A percentile compares a stretch with the other conserved stretches of the same genome.
These are phyloP conservation scores for Hystrix brachyura DNA, from an alignment of 2,113 vertebrate species.

Conservation along the genomic window DNA sequence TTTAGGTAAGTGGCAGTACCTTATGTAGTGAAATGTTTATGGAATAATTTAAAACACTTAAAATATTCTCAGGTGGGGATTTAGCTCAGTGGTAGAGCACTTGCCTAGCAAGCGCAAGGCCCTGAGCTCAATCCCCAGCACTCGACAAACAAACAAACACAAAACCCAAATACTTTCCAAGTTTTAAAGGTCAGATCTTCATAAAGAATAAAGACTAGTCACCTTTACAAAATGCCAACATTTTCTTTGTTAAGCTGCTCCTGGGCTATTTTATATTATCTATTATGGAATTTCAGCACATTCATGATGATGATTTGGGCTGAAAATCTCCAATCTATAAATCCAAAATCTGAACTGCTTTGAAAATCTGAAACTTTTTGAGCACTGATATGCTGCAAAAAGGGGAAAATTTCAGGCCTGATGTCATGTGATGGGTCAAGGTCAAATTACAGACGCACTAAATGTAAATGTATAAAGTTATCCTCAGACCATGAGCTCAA, in stretches of 20 bases:
- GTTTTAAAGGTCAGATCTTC: conserved; percentile 47
- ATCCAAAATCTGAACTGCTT: neutral
- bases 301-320: neutral
- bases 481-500: neutral
- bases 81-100: no score
- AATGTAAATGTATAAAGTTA: neutral
- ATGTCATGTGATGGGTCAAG: neutral
- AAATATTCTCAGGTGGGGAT: neutral
- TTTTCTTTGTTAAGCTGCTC: conserved; percentile 22
- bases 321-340: neutral
- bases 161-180: neutral
- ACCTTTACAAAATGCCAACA: neutral
- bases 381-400: neutral
- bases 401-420: neutral
- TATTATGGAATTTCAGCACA: conserved; percentile 28
- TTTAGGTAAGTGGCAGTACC: conserved; percentile 10
- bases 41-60: conserved; percentile 47
- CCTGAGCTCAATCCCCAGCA: no score
- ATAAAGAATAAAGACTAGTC: conserved; percentile 20
- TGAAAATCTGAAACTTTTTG: neutral
- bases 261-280: neutral
- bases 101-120: no score
- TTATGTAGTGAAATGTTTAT: neutral
- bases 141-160: no score
- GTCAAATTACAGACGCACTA: neutral